Evolutionary conservation across 2,888 invertebrate species (phyloP).

Genomic region (Actias luna): DNA sequence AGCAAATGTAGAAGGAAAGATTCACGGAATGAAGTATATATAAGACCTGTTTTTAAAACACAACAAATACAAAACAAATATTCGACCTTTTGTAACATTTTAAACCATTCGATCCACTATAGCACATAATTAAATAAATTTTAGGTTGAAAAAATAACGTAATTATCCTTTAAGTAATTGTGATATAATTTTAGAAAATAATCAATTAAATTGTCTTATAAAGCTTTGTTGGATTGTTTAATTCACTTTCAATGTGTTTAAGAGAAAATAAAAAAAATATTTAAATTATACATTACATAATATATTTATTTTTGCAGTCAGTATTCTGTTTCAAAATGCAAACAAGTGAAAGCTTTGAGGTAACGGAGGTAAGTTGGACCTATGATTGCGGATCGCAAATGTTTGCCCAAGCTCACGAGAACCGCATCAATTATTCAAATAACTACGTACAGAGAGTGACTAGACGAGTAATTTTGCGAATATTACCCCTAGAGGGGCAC

Average conservation of each 20-base stretch:
- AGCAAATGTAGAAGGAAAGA: background rate
- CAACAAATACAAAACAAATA: background rate
- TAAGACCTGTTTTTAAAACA: background rate
- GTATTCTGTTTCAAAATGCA: constrained; percentile 37
- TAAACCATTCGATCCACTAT: too few species aligned
- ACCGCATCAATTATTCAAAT: constrained; percentile 76
- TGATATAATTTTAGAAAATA: background rate
- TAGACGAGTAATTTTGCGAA: constrained; percentile 69
- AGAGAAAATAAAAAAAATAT: constrained; percentile 6
- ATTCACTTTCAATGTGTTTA: constrained; percentile 7
- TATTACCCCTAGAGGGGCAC: constrained; percentile 59
- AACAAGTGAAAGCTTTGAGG: constrained; percentile 46
- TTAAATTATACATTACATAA: constrained; percentile 6
- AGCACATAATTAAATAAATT: too few species aligned
- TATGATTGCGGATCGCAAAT: constrained; percentile 76
- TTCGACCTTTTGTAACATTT: too few species aligned
- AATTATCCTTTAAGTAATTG: background rate
- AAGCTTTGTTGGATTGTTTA: background rate
- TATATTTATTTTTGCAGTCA: constrained; percentile 19
- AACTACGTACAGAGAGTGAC: constrained; percentile 61
- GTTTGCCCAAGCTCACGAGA: constrained; percentile 68
- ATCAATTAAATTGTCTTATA: background rate
- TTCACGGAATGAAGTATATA: background rate
- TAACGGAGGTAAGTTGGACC: constrained; percentile 60
- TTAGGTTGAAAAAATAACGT: too few species aligned